Conservation (phyloP, 2,888 invertebrate genomes). For the Stenurella melanura region DNA sequence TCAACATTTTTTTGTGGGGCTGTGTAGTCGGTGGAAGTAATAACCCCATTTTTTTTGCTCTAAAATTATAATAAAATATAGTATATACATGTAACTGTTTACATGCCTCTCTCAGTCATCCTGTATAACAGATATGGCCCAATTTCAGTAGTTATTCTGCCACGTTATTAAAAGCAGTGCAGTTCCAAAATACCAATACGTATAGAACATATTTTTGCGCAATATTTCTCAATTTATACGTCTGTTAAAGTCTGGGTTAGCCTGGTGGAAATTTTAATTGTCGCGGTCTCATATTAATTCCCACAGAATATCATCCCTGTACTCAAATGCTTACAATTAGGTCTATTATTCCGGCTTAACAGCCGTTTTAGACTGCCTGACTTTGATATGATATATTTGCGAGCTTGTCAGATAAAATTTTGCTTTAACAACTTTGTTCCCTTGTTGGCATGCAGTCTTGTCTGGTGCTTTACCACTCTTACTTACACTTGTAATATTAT, state of each 20-base stretch:
- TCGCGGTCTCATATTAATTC: background rate
- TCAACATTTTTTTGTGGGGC: too few relatives aligned
- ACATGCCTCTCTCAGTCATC: too few relatives aligned
- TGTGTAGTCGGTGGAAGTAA: too few relatives aligned
- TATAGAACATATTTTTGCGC: too few relatives aligned
- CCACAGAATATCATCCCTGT: slow-evolving; percentile 14
- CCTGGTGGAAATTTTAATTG: slow-evolving; percentile 22
- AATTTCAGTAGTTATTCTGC: too few relatives aligned
- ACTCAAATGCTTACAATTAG: slow-evolving; percentile 29
- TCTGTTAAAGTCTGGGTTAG: background rate
- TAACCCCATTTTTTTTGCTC: too few relatives aligned
- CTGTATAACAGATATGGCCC: too few relatives aligned
- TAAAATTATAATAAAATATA: too few relatives aligned
- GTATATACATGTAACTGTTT: too few relatives aligned
- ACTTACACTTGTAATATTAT: background rate
- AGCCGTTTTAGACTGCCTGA: slow-evolving; percentile 12
- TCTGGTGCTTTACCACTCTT: background rate
- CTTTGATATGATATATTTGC: slow-evolving; percentile 30
- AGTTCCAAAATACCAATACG: too few relatives aligned
- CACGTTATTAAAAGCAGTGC: too few relatives aligned
- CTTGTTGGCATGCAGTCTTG: background rate
- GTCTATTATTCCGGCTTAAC: slow-evolving; percentile 25
- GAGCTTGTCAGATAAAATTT: slow-evolving; percentile 29
- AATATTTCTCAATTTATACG: background rate
- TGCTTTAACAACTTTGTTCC: slow-evolving; percentile 21